Conservation (phyloP, 2,888 invertebrate genomes). For the Ornithoptera alexandrae region DNA sequence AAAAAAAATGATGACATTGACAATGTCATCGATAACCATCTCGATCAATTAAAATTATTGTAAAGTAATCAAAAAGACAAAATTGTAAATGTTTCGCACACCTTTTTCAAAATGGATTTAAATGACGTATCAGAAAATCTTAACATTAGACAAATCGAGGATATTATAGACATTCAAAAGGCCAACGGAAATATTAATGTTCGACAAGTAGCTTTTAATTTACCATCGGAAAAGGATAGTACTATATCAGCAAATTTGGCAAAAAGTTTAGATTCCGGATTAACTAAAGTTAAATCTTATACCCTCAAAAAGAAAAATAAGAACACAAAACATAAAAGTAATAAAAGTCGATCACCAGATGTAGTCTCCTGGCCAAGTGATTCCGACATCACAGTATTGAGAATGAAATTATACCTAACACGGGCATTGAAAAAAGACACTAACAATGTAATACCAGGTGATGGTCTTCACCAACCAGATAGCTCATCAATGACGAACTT, state of each 20-base stretch:
- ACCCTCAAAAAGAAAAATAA: slow-evolving; percentile 45
- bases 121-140: slow-evolving; percentile 44
- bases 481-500: slow-evolving; percentile 81
- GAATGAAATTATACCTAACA: slow-evolving; percentile 68
- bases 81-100: slow-evolving; percentile 40
- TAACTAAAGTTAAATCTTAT: slow-evolving; percentile 44
- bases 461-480: slow-evolving; percentile 78
- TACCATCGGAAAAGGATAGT: slow-evolving; percentile 52
- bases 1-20: neutral
- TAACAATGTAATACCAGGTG: slow-evolving; percentile 72
- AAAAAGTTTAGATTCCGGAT: slow-evolving; percentile 60
- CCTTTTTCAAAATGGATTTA: slow-evolving; percentile 47
- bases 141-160: slow-evolving; percentile 66
- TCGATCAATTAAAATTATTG: slow-evolving; percentile 35
- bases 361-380: slow-evolving; percentile 78
- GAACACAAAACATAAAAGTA: slow-evolving; percentile 47
- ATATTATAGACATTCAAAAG: slow-evolving; percentile 71
- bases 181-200: slow-evolving; percentile 57
- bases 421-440: slow-evolving; percentile 68
- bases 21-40: slow-evolving; percentile 34
- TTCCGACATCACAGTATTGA: slow-evolving; percentile 80
- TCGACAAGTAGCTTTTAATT: slow-evolving; percentile 62
- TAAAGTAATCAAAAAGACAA: slow-evolving; percentile 48
- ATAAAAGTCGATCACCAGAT: slow-evolving; percentile 53
- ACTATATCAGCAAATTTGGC: slow-evolving; percentile 50